Percentiles rank a stretch among this genome's conserved stretches.
phyloP scores from a whole-genome alignment of 2,888 invertebrate species.

The Drosophila mettleri region DNA sequence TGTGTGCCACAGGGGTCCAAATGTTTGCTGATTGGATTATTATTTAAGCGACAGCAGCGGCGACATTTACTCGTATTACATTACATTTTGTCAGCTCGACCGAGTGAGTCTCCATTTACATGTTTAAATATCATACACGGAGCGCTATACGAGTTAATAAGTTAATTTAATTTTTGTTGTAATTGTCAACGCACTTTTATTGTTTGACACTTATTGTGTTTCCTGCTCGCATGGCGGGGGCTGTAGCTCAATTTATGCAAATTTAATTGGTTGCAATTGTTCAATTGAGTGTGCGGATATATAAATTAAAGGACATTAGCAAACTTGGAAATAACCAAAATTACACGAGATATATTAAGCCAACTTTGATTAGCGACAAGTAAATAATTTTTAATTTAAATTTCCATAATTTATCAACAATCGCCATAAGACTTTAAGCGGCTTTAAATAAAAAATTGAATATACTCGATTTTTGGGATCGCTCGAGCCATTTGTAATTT shows the following conservation, averaged over 20 bases:
- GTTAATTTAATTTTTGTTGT: slow-evolving; percentile 80
- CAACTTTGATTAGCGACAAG: background rate
- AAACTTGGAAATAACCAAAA: background rate
- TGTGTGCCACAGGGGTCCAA: slow-evolving; percentile 41
- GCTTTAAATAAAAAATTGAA: background rate
- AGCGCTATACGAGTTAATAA: slow-evolving; percentile 65
- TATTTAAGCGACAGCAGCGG: slow-evolving; percentile 65
- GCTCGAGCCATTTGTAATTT: slow-evolving; percentile 13
- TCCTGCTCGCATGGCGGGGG: slow-evolving; percentile 16
- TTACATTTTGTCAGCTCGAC: slow-evolving; percentile 68
- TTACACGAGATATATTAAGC: background rate
- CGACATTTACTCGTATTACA: slow-evolving; percentile 71
- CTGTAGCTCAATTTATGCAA: slow-evolving; percentile 67
- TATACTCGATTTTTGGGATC: background rate
- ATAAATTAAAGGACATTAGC: background rate
- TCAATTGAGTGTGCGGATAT: background rate
- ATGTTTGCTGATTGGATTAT: slow-evolving; percentile 80
- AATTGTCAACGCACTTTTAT: slow-evolving; percentile 79
- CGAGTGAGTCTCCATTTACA: slow-evolving; percentile 43
- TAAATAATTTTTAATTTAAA: background rate
- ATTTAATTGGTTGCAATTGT: slow-evolving; percentile 73
- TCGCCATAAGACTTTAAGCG: background rate
- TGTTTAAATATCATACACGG: slow-evolving; percentile 37
- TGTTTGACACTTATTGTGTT: slow-evolving; percentile 68
- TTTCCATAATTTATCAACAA: background rate